Percentiles rank a stretch among this genome's conserved stretches.
Conservation (phyloP, 2,113 vertebrate genomes). For the Sarotherodon lohbergeri region DNA sequence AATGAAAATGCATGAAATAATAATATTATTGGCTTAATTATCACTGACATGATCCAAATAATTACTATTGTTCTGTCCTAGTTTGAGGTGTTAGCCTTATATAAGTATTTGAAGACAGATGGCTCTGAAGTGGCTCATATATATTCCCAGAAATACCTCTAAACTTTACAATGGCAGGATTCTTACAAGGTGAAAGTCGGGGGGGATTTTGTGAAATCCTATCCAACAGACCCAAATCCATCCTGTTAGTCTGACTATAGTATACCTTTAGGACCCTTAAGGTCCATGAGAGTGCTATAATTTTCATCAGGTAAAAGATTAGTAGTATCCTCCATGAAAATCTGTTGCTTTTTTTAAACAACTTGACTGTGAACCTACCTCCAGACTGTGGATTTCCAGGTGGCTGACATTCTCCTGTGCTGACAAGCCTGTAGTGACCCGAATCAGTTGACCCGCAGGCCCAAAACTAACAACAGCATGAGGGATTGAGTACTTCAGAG, state of each 20-base stretch:
- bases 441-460: constrained; percentile 81
- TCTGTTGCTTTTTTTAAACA: background rate
- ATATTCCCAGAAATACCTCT: too few species aligned
- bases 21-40: background rate
- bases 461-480: constrained; percentile 81
- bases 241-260: background rate
- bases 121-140: background rate
- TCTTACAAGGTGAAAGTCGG: too few species aligned
- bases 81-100: too few species aligned
- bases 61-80: background rate
- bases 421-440: constrained; percentile 65
- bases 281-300: background rate
- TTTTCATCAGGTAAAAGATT: background rate
- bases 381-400: constrained; percentile 83
- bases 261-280: background rate
- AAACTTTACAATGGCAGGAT: too few species aligned
- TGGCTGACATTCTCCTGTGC: constrained; percentile 64
- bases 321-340: background rate
- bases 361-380: constrained; percentile 65
- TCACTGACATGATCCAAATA: background rate
- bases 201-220: background rate
- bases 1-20: background rate
- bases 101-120: background rate
- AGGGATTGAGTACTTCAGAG: constrained; percentile 76
- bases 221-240: background rate